Conservation (phyloP, 2,113 vertebrate genomes). For the Caranx melampygus region DNA sequence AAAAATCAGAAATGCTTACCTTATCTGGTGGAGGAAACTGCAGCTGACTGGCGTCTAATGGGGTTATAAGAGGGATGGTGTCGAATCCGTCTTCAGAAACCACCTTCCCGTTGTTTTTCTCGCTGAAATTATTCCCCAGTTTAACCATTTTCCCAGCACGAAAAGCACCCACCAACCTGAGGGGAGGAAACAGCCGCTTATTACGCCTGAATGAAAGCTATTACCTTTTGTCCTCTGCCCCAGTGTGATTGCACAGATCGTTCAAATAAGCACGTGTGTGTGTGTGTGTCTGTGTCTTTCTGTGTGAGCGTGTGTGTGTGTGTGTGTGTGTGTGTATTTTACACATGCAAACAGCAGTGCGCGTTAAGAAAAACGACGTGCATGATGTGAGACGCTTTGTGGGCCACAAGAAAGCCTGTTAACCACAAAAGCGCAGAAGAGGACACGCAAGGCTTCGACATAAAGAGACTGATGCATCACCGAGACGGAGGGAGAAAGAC, state of each 20-base stretch:
- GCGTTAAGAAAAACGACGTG: not conserved
- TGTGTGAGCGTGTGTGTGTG: not conserved
- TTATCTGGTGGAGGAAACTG: slow-evolving; percentile 95
- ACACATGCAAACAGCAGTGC: not conserved
- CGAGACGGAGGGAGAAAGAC: not conserved
- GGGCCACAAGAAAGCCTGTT: slow-evolving; percentile 45
- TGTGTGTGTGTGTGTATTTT: no score
- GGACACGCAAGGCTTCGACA: slow-evolving; percentile 33
- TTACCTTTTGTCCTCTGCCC: not conserved
- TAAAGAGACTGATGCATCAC: slow-evolving; percentile 15
- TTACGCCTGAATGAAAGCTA: not conserved
- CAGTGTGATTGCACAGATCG: not conserved
- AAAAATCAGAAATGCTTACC: slow-evolving; percentile 76
- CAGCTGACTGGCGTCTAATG: slow-evolving; percentile 94
- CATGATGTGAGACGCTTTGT: slow-evolving; percentile 24
- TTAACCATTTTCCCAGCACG: slow-evolving; percentile 88
- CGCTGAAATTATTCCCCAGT: slow-evolving; percentile 93
- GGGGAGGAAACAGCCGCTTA: slow-evolving; percentile 5
- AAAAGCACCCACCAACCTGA: slow-evolving; percentile 32
- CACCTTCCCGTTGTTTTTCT: slow-evolving; percentile 89
- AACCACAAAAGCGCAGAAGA: slow-evolving; percentile 60
- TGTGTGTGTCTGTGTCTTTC: not conserved
- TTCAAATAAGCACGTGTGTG: not conserved
- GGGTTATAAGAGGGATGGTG: slow-evolving; percentile 96
- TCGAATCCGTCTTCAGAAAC: slow-evolving; percentile 94